Percentiles rank a stretch among this genome's conserved stretches.
These are phyloP conservation scores for Anoplolepis gracilipes DNA, from an alignment of 1,140 invertebrate genomes.

Conservation along the genomic window DNA sequence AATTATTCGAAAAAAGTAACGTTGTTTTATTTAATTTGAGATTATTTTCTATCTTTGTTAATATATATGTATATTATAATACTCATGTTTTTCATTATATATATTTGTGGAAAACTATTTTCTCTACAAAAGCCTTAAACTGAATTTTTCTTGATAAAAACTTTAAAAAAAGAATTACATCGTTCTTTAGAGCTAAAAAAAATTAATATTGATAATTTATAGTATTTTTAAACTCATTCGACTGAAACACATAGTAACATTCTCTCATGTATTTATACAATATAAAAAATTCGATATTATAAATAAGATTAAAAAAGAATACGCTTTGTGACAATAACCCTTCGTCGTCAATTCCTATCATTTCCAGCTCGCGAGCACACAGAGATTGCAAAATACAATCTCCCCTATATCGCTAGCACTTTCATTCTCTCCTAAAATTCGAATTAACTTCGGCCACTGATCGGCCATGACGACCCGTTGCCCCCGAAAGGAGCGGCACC, in stretches of 20 bases:
- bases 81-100: too few species aligned
- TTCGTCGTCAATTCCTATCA: not conserved
- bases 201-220: too few species aligned
- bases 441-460: conserved; percentile 27
- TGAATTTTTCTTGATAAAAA: too few species aligned
- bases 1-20: not conserved
- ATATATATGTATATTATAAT: too few species aligned
- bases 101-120: too few species aligned
- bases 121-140: too few species aligned
- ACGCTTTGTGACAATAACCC: not conserved
- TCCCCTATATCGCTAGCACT: not conserved
- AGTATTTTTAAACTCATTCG: too few species aligned
- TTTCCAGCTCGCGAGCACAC: not conserved
- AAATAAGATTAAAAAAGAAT: not conserved
- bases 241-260: too few species aligned
- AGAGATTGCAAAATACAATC: not conserved
- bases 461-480: conserved; percentile 48
- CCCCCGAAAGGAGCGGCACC: conserved; percentile 54
- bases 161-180: too few species aligned
- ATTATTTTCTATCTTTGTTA: conserved; percentile 8
- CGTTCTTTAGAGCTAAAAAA: too few species aligned
- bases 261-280: too few species aligned
- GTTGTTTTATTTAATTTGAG: not conserved
- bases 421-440: conserved; percentile 11
- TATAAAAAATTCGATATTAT: too few species aligned